Evolutionary conservation across 2,797 vertebrate genomes (phyloP).

Genomic region (Gila robusta): DNA sequence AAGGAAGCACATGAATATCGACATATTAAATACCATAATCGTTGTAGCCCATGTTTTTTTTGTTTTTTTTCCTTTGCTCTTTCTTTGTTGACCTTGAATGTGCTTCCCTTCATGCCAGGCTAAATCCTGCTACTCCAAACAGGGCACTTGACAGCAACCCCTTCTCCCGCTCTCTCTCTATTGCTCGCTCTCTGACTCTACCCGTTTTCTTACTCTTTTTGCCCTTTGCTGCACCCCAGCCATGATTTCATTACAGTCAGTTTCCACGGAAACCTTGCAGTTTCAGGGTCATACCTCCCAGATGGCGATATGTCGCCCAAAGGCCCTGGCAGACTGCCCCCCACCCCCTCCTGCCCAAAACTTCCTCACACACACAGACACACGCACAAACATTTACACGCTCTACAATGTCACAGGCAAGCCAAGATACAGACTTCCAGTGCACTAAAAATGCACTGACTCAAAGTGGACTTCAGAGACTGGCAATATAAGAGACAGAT

Average conservation of each 20-base stretch:
- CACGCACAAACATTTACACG: slow-evolving; percentile 18
- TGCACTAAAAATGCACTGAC: slow-evolving; percentile 26
- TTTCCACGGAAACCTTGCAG: slow-evolving; percentile 65
- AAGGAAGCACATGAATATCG: not conserved
- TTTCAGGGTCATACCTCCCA: slow-evolving; percentile 66
- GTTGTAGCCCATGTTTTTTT: slow-evolving; percentile 1
- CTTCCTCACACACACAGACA: slow-evolving; percentile 40
- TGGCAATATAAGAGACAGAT: slow-evolving; percentile 26
- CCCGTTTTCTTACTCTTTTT: slow-evolving; percentile 47
- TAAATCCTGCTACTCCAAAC: slow-evolving; percentile 53
- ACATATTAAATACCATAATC: not conserved
- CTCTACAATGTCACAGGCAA: slow-evolving; percentile 48
- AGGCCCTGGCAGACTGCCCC: slow-evolving; percentile 55
- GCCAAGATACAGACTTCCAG: slow-evolving; percentile 32
- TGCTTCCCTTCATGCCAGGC: slow-evolving; percentile 43
- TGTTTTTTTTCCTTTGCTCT: not conserved
- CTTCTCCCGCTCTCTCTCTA: not conserved
- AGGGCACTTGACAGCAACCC: slow-evolving; percentile 47
- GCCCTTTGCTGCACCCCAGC: slow-evolving; percentile 51
- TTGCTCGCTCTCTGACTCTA: slow-evolving; percentile 2
- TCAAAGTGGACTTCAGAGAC: slow-evolving; percentile 37
- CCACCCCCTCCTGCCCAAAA: not conserved
- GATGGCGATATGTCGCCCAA: slow-evolving; percentile 60
- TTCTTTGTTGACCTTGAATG: slow-evolving; percentile 61
- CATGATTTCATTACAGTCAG: slow-evolving; percentile 63